phyloP scores from a whole-genome alignment of 1,140 invertebrate genomes.

The Pantala flavescens region DNA sequence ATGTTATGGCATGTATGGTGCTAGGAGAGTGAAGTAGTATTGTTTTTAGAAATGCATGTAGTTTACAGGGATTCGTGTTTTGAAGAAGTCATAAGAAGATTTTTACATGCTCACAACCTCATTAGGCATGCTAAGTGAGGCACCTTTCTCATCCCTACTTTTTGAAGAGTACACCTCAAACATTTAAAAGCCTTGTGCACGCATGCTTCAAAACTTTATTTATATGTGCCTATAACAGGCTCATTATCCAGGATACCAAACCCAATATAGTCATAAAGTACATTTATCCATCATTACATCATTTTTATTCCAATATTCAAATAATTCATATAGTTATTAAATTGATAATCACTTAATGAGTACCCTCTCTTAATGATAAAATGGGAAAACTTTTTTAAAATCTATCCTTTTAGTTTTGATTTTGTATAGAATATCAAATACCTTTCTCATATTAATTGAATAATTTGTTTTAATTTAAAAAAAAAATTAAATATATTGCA shows the following conservation, averaged over 20 bases:
- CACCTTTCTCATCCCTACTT: constrained; percentile 1
- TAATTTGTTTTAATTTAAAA: too few relatives aligned
- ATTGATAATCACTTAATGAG: background rate
- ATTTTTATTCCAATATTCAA: background rate
- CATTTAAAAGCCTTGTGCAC: background rate
- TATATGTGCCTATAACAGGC: background rate
- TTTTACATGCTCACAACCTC: constrained; percentile 1
- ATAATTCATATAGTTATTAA: background rate
- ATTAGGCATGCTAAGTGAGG: background rate
- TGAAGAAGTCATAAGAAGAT: background rate
- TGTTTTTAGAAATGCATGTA: background rate
- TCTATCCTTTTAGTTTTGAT: background rate
- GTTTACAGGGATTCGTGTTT: constrained; percentile 6
- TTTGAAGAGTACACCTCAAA: background rate
- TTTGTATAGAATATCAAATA: background rate
- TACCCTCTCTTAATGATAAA: background rate
- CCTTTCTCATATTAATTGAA: too few relatives aligned
- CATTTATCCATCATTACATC: background rate
- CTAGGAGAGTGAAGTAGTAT: constrained; percentile 5
- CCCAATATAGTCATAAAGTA: background rate
- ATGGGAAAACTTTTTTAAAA: background rate
- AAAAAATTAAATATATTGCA: too few relatives aligned
- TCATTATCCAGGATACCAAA: background rate
- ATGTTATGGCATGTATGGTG: constrained; percentile 9
- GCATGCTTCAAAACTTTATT: constrained; percentile 2